Conservation (phyloP, 1,140 invertebrate species). For the Euura saliciscinereae region DNA sequence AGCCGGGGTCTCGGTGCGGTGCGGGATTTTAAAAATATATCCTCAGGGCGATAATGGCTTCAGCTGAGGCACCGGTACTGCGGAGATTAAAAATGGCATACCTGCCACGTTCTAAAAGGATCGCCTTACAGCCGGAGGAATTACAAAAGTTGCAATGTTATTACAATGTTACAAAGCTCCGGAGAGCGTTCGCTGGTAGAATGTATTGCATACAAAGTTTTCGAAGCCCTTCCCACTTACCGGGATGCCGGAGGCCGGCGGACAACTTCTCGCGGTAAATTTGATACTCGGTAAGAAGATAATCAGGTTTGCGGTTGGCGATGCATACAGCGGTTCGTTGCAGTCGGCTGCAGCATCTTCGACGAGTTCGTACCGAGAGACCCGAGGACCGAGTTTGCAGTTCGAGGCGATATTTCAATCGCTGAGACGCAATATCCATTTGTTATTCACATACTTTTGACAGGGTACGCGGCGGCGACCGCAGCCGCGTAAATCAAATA, state of each 20-base stretch:
- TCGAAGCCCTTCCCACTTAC: not conserved
- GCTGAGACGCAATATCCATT: constrained; percentile 18
- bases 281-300: not conserved
- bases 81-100: too few relatives aligned
- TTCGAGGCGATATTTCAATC: constrained; percentile 16
- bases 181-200: too few relatives aligned
- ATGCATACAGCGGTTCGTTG: too few relatives aligned
- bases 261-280: not conserved
- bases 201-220: not conserved
- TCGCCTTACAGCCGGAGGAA: not conserved
- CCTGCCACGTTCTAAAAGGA: not conserved
- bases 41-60: too few relatives aligned
- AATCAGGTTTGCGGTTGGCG: not conserved
- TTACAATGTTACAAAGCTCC: not conserved
- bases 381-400: not conserved
- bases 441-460: constrained; percentile 12
- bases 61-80: too few relatives aligned
- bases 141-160: not conserved
- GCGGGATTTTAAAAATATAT: too few relatives aligned
- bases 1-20: too few relatives aligned
- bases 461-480: constrained; percentile 9
- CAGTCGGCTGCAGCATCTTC: not conserved
- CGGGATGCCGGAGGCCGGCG: not conserved
- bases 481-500: constrained; percentile 18
- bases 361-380: not conserved